Base-by-base conservation (phyloP, 1,140 invertebrate genomes). In the Adoxophyes honmai region DNA sequence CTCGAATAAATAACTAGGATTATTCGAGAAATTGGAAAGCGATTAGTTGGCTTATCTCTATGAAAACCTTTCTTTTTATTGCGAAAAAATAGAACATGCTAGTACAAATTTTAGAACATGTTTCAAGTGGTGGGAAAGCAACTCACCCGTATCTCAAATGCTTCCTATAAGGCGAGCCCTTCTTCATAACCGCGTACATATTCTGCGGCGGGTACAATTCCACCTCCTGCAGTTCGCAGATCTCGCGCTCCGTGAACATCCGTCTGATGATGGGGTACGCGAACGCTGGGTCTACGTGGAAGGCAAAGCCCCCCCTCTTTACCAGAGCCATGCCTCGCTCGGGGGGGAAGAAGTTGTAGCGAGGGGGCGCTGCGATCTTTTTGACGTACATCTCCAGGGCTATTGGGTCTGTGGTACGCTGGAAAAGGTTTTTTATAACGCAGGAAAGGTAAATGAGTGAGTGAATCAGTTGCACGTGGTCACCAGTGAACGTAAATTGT, bases 111-210 rank as follows among this genome's bases (percentile, higher is more conserved):
- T n/a, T n/a, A n/a, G n/a, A n/a, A n/a, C n/a, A n/a, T n/a, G n/a
- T n/a, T n/a, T n/a, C n/a, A n/a, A n/a, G n/a, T n/a, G n/a, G n/a
- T n/a, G n/a, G n/a, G n/a, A 42, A 11, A 28, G 34, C 34, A 33
- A 57, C 54, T 80, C 78, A 93, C 92, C 92, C 92, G 60, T 91
- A 91, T 57, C 90, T 90, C 5, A 93, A 75, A 52, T 92, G 86
- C 74, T 93, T 92, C n/a, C 89, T 90, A 75, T 92, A 92, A 0
- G 92, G 92, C 14, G 92, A 93, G 39, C 86, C 77, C 67, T 92
- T 93, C 48, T 88, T 88, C 14, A 92, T 82, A n/a, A 89, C 87
- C 15, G 78, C 81, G 0, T 89, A 86, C 55, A 91, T 90, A 38
- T 89, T 88, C 54, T 91, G 89, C 0, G 90, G 86, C 0, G 89